Percentiles rank a stretch among this genome's conserved stretches.
Conservation (phyloP, 2,797 vertebrate species). For the Darevskia mixta region DNA sequence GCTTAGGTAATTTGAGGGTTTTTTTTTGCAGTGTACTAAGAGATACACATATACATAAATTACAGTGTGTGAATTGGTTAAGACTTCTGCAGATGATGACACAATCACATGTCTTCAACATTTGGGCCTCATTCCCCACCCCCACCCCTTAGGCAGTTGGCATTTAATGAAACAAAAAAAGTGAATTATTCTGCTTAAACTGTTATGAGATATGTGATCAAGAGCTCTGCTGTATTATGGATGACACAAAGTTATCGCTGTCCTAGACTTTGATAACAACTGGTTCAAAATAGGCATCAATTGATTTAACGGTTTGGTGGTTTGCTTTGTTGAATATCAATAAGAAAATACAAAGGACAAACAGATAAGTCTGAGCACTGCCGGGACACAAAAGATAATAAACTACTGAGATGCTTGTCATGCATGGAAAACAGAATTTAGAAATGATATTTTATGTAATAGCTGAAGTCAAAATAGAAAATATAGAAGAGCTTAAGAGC, state of each 20-base stretch:
- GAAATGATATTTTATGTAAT: background rate
- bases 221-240: background rate
- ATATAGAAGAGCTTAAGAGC: background rate
- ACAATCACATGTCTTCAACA: background rate
- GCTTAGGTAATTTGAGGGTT: background rate
- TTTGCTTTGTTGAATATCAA: background rate
- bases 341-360: background rate
- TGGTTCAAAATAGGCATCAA: background rate
- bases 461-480: background rate
- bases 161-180: slow-evolving; percentile 34
- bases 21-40: background rate
- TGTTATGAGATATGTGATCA: background rate
- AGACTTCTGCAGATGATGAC: background rate
- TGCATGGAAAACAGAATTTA: background rate
- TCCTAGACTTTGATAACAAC: background rate
- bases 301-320: no score
- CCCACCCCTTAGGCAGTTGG: background rate
- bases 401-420: background rate
- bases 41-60: slow-evolving; percentile 23
- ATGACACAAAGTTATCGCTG: background rate
- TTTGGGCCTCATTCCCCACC: slow-evolving; percentile 10
- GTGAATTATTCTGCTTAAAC: slow-evolving; percentile 1
- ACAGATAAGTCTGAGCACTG: background rate
- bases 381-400: background rate
- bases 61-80: background rate